Evolutionary conservation across 2,113 vertebrate genomes (phyloP), one percentile per base, ranked within the genome.

Genomic region (Pomatorhinus ruficollis): DNA sequence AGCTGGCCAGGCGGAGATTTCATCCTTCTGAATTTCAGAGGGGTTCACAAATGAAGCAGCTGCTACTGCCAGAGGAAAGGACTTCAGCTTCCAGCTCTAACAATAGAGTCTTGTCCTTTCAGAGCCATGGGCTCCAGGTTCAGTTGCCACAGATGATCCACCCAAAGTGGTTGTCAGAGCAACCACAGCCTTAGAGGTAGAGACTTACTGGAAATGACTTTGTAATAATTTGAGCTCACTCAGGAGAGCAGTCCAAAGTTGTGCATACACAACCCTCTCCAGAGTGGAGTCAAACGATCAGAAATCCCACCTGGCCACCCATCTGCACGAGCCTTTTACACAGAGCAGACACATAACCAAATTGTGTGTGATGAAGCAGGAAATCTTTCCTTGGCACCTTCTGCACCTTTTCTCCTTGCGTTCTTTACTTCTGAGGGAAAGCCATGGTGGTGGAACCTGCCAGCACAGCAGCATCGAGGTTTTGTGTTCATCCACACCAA

Each of bases 201-300:
- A 31, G 70, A 79, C 65, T 94, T 95, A 93, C 83, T 96, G 94
- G 82, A 96, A 96, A 94, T 74, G 15, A 85, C 42, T 89, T 75
- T 12, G 44, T 76, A 85, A 94, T 85, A 71, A 80, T 83, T 87
- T 91, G 70, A 96, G 70, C 50, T 96, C 50, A 47, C 63, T 79
- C 42, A 39, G 47, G 65, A 72, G 56, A 96, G 59, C 0, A 1
- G 60, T 53, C 64, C 80, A 71, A 92, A 59, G 40, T 4, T 81
- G 52, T 30, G 33, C 86, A 39, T 27, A 44, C 4, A 4, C 37
- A 90, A 42, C 40, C 12, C 47, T 89, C 85, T 89, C 88, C 68
- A 86, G 64, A 52, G 59, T 7, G 2, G 79, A 86, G 60, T 27
- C 8, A 5, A 83, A 89, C 2, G 1, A 54, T 37, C 52, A 39